Percentiles rank a stretch among this genome's conserved stretches.
These are phyloP conservation scores for Aplysina aerophoba DNA, from an alignment of 37 sponge, comb jelly and placozoan species.

Conservation along the genomic window DNA sequence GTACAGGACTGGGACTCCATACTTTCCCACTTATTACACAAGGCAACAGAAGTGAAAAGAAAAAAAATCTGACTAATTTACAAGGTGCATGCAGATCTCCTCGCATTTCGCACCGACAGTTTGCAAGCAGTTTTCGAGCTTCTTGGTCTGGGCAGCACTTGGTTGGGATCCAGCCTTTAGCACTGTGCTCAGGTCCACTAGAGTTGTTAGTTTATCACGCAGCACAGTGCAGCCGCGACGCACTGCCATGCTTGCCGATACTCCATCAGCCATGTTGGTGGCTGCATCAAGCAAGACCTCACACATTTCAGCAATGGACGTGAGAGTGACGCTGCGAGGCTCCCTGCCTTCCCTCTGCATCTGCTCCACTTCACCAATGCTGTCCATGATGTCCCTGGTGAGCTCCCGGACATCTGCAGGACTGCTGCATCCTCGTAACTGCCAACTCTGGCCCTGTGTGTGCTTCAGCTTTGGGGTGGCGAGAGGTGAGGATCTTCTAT, in stretches of 20 bases:
- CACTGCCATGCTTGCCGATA: neutral
- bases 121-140: neutral
- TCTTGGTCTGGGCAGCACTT: neutral
- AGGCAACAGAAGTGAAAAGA: too few species aligned
- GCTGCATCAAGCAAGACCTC: neutral
- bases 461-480: neutral
- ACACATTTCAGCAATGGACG: neutral
- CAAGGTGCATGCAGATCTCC: neutral
- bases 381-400: neutral
- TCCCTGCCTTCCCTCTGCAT: neutral
- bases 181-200: neutral
- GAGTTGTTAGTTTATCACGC: conserved; percentile 1
- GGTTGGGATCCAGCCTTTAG: neutral
- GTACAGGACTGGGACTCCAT: too few species aligned
- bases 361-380: neutral
- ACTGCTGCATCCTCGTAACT: neutral
- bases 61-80: neutral
- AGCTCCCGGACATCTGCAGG: neutral
- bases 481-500: neutral
- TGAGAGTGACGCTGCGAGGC: neutral
- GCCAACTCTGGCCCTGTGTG: neutral
- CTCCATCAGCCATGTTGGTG: conserved; percentile 1
- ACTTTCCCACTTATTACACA: too few species aligned
- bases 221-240: conserved; percentile 6
- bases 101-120: conserved; percentile 3